phyloP scores from a whole-genome alignment of 2,113 vertebrate genomes.

The Ammodytes dubius region DNA sequence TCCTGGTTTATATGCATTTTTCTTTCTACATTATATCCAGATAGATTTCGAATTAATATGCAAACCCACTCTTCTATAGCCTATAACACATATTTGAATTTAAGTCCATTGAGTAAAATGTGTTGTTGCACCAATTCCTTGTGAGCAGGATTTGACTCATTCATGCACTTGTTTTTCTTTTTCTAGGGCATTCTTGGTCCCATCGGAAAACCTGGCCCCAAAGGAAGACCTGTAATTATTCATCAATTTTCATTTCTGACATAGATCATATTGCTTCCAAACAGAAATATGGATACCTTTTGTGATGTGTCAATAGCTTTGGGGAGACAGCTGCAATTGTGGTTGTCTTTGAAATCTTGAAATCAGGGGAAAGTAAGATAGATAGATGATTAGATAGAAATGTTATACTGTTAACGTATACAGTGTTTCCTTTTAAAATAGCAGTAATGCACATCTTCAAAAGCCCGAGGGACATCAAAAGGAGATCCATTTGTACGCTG shows the following conservation, averaged over 20 bases:
- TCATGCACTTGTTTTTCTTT: conserved; percentile 31
- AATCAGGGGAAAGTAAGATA: not conserved
- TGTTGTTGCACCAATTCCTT: not conserved
- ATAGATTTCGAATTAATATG: not conserved
- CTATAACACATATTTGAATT: not conserved
- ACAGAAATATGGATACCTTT: not conserved
- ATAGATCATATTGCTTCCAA: not conserved
- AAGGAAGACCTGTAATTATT: conserved; percentile 91
- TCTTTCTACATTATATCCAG: not conserved
- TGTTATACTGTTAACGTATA: conserved; percentile 1
- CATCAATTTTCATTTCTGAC: conserved; percentile 5
- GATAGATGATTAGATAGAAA: not conserved
- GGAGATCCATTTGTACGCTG: not conserved
- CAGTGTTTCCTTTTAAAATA: not conserved
- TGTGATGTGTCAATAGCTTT: conserved; percentile 8
- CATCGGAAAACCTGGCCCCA: conserved; percentile 90
- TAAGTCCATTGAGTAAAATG: not conserved
- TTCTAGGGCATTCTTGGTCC: conserved; percentile 91
- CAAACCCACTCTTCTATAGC: not conserved
- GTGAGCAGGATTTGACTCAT: not conserved
- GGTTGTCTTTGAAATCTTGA: not conserved
- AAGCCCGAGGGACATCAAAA: not conserved
- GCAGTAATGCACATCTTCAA: not conserved
- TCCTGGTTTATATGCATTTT: not conserved
- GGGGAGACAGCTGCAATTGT: not conserved